Conservation (phyloP, 2,797 vertebrate genomes). For the Australoheros facetus region DNA sequence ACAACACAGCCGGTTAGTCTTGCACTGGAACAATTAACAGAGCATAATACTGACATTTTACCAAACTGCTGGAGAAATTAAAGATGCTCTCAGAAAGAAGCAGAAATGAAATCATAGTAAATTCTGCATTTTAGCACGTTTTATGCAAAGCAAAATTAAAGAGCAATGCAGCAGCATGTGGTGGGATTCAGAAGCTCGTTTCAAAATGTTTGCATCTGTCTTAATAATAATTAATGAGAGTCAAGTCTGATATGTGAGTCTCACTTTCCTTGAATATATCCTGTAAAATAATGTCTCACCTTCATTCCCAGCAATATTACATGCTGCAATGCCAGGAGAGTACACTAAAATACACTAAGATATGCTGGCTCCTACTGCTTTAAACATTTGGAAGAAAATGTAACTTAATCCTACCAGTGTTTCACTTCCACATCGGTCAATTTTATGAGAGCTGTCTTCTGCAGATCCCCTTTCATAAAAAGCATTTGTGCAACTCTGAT, state of each 20-base stretch:
- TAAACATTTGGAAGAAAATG: slow-evolving; percentile 35
- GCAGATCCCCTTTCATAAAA: slow-evolving; percentile 14
- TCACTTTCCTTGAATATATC: background rate
- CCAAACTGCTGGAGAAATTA: background rate
- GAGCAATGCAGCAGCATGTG: background rate
- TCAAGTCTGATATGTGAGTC: background rate
- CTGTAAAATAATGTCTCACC: background rate
- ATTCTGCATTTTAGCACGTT: slow-evolving; percentile 1
- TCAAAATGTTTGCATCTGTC: slow-evolving; percentile 2
- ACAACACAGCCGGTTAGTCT: slow-evolving; percentile 46
- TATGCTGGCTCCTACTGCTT: background rate
- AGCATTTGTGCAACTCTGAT: slow-evolving; percentile 53
- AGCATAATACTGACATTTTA: background rate
- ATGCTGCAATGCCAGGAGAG: background rate
- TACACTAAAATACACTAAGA: slow-evolving; percentile 19
- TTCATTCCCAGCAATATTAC: slow-evolving; percentile 3
- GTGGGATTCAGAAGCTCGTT: background rate
- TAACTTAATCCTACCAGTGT: slow-evolving; percentile 24
- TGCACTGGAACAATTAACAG: slow-evolving; percentile 9
- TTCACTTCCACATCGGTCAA: slow-evolving; percentile 39
- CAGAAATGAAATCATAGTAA: background rate
- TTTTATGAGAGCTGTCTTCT: slow-evolving; percentile 2
- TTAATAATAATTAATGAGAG: background rate
- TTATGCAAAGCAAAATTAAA: background rate
- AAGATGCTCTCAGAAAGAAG: background rate